A percentile compares a stretch with the other conserved stretches of the same genome.
Conservation (phyloP, 2,113 vertebrate species). For the Micromys minutus region DNA sequence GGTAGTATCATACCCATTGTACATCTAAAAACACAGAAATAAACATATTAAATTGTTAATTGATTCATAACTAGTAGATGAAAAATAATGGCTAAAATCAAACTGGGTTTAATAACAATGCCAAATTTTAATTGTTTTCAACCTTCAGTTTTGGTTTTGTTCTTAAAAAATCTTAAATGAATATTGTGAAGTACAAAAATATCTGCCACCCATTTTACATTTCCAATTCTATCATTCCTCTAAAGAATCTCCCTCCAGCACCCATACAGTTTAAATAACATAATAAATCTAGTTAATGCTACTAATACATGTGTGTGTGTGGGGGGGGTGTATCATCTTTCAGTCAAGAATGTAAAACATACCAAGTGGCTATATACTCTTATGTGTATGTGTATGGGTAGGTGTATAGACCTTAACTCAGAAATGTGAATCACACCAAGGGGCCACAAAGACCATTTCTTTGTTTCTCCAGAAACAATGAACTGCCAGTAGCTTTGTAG, state of each 20-base stretch:
- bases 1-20: background rate
- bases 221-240: background rate
- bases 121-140: conserved; percentile 5
- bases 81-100: background rate
- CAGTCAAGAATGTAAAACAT: background rate
- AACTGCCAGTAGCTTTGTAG: background rate
- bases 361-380: background rate
- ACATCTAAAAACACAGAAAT: background rate
- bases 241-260: background rate
- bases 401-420: no score
- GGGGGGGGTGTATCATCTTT: background rate
- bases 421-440: no score
- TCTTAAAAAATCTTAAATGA: background rate
- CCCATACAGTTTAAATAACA: background rate
- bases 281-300: background rate
- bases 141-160: background rate
- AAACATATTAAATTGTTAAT: background rate
- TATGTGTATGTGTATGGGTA: no score
- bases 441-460: background rate
- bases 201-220: background rate
- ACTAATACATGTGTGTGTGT: background rate
- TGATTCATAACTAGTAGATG: background rate
- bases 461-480: background rate
- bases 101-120: background rate
- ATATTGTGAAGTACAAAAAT: background rate